Percentiles rank a stretch among this genome's conserved stretches.
Conservation (phyloP, 2,113 vertebrate species). For the Serilophus lunatus region DNA sequence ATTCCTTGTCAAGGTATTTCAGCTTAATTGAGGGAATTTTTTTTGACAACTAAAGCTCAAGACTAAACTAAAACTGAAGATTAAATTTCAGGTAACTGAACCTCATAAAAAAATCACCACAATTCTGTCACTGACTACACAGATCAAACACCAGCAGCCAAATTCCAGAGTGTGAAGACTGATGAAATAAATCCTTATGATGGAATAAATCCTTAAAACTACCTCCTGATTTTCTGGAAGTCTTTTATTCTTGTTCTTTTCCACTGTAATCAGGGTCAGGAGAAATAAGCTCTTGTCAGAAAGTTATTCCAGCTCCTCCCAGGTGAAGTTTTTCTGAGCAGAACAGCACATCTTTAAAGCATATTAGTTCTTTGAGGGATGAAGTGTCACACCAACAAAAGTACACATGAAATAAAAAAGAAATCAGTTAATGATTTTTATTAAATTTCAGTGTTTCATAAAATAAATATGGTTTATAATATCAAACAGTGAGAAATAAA, state of each 20-base stretch:
- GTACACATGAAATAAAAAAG: conserved; percentile 38
- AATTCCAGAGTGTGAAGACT: not conserved
- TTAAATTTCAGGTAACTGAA: not conserved
- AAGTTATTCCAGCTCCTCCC: not conserved
- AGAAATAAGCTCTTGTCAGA: not conserved
- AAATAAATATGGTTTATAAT: conserved; percentile 86
- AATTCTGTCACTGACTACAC: not conserved
- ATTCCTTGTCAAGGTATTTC: not conserved
- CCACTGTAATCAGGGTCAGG: not conserved
- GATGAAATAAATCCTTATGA: not conserved
- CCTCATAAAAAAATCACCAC: not conserved
- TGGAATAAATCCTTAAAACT: not conserved
- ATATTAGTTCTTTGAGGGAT: not conserved
- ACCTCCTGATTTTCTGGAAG: not conserved
- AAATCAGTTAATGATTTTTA: conserved; percentile 78
- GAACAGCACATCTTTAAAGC: conserved; percentile 58
- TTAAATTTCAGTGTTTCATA: conserved; percentile 86
- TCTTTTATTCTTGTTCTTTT: not conserved
- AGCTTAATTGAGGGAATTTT: not conserved
- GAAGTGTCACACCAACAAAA: conserved; percentile 11
- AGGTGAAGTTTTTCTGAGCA: not conserved
- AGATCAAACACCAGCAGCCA: not conserved
- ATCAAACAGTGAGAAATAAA: conserved; percentile 79
- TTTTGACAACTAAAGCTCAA: not conserved
- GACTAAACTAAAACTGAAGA: not conserved